Evolutionary conservation across 1,140 invertebrate species (phyloP).

Genomic region (Drosophila oshimai): DNA sequence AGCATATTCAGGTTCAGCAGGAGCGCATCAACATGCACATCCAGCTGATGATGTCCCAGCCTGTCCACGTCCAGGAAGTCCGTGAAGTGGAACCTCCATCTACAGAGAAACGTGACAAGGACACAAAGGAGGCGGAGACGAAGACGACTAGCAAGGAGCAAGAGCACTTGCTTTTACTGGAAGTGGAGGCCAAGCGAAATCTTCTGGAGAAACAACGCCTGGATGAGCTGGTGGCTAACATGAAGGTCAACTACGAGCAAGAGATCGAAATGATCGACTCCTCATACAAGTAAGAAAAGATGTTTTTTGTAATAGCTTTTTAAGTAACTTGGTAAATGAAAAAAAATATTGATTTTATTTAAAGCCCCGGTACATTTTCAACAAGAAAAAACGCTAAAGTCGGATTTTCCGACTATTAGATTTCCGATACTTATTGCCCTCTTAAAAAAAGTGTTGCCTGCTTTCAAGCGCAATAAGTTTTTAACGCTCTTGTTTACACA

Average conservation of each 20-base stretch:
- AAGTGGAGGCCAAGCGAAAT: constrained; percentile 80
- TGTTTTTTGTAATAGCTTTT: no score
- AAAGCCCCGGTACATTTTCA: neutral
- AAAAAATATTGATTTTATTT: no score
- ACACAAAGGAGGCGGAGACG: neutral
- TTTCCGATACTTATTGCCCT: no score
- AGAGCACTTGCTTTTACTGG: constrained; percentile 57
- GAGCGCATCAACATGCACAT: constrained; percentile 84
- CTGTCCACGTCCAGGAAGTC: constrained; percentile 27
- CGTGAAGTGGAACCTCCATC: neutral
- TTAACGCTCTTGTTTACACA: no score
- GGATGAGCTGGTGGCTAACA: constrained; percentile 76
- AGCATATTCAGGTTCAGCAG: constrained; percentile 83
- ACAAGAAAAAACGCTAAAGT: no score
- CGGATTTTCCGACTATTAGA: no score
- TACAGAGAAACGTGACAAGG: no score
- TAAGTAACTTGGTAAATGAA: no score
- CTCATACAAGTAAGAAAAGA: constrained; percentile 83
- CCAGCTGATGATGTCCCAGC: constrained; percentile 83
- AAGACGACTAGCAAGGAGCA: constrained; percentile 29
- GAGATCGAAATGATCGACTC: constrained; percentile 84
- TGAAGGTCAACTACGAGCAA: constrained; percentile 82
- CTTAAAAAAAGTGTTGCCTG: no score
- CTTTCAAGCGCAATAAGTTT: no score
- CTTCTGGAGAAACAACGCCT: constrained; percentile 82